Conservation (phyloP, 2,113 vertebrate genomes). For the Stigmatopora nigra region DNA sequence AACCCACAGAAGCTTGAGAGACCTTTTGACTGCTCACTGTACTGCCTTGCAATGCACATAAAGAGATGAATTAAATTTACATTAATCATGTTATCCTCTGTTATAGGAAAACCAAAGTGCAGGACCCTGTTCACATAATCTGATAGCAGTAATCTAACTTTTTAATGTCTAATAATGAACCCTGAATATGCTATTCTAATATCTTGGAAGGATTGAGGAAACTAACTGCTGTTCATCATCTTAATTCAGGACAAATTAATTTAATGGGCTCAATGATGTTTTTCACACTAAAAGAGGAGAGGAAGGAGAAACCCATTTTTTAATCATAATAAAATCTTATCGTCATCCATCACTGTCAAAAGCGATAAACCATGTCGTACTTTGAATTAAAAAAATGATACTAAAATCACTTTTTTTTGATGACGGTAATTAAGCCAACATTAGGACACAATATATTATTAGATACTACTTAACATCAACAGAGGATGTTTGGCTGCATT, state of each 20-base stretch:
- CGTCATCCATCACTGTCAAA: not conserved
- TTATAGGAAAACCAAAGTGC: not conserved
- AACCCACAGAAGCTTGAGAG: no score
- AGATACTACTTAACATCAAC: not conserved
- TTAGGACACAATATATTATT: not conserved
- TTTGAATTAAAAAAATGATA: conserved; percentile 3
- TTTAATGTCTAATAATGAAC: not conserved
- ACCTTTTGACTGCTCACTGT: no score
- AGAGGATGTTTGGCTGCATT: not conserved
- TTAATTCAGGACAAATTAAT: conserved; percentile 2
- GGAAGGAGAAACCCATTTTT: not conserved
- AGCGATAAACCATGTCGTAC: not conserved
- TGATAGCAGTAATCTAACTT: not conserved
- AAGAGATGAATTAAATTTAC: no score
- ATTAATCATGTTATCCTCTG: not conserved
- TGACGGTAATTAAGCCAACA: not conserved
- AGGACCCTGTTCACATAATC: not conserved
- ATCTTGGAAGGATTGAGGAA: not conserved
- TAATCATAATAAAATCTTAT: not conserved
- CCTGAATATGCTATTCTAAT: not conserved
- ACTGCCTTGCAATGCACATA: no score
- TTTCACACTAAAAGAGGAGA: not conserved
- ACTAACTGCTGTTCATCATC: not conserved
- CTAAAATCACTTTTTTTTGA: not conserved
- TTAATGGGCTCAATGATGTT: not conserved